Conservation (phyloP, 2,888 invertebrate genomes). For the Trichogramma dendrolimi region DNA sequence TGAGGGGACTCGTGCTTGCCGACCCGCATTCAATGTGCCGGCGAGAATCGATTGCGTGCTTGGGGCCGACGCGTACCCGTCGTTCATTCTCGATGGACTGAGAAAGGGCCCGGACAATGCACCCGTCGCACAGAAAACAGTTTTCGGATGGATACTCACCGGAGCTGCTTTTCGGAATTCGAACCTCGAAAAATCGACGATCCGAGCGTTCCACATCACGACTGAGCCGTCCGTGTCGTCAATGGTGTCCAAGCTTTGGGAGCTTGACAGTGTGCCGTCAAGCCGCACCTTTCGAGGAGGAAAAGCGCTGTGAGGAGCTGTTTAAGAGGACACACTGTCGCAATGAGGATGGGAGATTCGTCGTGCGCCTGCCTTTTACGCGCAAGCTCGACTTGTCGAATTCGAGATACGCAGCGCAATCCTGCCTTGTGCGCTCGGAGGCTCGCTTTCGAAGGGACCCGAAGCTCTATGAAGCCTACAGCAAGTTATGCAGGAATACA, state of each 20-base stretch:
- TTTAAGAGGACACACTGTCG: constrained; percentile 29
- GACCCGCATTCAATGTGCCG: not conserved
- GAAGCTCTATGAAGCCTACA: too few relatives aligned
- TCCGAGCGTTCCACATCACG: too few relatives aligned
- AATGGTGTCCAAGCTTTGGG: constrained; percentile 7
- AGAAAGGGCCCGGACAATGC: not conserved
- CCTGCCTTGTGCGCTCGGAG: too few relatives aligned
- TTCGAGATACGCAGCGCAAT: too few relatives aligned
- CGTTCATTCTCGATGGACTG: not conserved
- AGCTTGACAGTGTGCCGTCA: constrained; percentile 14
- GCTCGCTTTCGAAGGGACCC: too few relatives aligned
- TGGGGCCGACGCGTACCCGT: not conserved
- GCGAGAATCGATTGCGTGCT: not conserved
- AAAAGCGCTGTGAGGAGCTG: constrained; percentile 31
- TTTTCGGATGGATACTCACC: not conserved
- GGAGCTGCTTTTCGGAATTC: not conserved
- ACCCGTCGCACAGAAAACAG: not conserved
- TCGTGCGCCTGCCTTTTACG: constrained; percentile 30
- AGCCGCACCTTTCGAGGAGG: constrained; percentile 20
- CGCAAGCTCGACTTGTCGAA: not conserved
- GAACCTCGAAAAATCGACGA: not conserved
- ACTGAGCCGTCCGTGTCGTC: too few relatives aligned
- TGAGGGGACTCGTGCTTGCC: not conserved
- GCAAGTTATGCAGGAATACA: too few relatives aligned
- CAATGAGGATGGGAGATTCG: constrained; percentile 33